Conservation (phyloP, 2,797 vertebrate species). For the Typhlichthys subterraneus region DNA sequence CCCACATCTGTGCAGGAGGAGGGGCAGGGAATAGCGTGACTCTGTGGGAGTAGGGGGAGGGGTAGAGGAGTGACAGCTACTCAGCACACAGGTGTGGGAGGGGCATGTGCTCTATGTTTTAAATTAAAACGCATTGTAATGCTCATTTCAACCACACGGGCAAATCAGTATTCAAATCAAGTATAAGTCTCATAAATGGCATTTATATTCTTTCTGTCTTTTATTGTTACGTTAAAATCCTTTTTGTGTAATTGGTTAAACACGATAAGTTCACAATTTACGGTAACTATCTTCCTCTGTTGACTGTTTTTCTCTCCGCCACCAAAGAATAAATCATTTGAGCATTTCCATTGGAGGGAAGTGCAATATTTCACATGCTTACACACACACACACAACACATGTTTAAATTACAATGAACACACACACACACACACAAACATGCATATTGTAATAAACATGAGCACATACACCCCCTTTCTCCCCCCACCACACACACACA, state of each 20-base stretch:
- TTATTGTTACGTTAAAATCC: neutral
- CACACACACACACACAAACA: neutral
- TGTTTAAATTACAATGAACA: neutral
- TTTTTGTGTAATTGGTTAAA: neutral
- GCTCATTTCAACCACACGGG: too few relatives aligned
- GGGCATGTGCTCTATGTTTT: too few relatives aligned
- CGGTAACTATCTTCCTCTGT: neutral
- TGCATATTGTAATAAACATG: neutral
- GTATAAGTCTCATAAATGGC: too few relatives aligned
- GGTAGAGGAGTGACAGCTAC: too few relatives aligned
- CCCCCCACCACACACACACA: neutral
- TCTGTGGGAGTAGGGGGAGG: too few relatives aligned
- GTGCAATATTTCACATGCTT: neutral
- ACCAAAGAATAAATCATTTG: constrained; percentile 14
- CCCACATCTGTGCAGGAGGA: too few relatives aligned
- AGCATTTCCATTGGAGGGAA: neutral
- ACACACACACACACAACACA: neutral
- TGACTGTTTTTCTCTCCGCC: neutral
- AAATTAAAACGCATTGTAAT: too few relatives aligned
- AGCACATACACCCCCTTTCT: neutral
- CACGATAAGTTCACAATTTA: neutral
- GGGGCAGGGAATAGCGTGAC: too few relatives aligned
- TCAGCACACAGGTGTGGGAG: too few relatives aligned
- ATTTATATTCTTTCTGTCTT: neutral
- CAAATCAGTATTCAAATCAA: too few relatives aligned